Evolutionary conservation across 1,140 invertebrate genomes (phyloP), one percentile per base, ranked within the genome.

Genomic region (Danaus plexippus): DNA sequence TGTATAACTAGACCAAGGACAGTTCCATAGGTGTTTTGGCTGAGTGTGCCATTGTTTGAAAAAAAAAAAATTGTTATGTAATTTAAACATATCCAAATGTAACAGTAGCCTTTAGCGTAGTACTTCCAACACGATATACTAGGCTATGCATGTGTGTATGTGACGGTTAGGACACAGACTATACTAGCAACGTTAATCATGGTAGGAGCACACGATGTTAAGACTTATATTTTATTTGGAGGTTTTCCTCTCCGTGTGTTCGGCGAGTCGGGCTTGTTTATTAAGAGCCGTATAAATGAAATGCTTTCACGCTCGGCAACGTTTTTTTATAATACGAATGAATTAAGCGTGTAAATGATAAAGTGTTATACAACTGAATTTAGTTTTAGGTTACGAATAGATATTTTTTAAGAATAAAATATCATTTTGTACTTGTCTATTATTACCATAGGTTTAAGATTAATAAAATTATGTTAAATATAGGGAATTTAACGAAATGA

Each of bases 401-500:
- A 77, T 78, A 80, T 75, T 77, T 72, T 83, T 78, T 84, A 83
- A 84, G 77, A 69, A 71, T 75, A 73, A 81, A 79, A 81, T 84
- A 86, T 86, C 80, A 84, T 86, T 86, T 86, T 86, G 80, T 86
- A 86, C 83, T 86, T 86, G 80, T 83, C 78, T 86, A 82, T 76
- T 79, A 85, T 83, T 84, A 86, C 80, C 80, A 82, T 86, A 86
- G 80, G 49, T 61, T 43, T 86, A 84, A 84, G 83, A 67, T 81
- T 84, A 83, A 86, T 61, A 80, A 84, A 82, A 73, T 73, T 71
- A 69, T 81, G 71, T 82, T 75, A 80, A 80, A 64, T 69, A 77
- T 77, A 81, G 69, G 75, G 66, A 76, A 57, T 74, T 73, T 77
- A 73, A 82, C 72, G 76, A 82, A 84, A 81, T 71, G 78, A 85